A percentile compares a stretch with the other conserved stretches of the same genome.
Evolutionary conservation across 2,113 vertebrate species (phyloP).

Genomic region (Cephalopholis sonnerati): DNA sequence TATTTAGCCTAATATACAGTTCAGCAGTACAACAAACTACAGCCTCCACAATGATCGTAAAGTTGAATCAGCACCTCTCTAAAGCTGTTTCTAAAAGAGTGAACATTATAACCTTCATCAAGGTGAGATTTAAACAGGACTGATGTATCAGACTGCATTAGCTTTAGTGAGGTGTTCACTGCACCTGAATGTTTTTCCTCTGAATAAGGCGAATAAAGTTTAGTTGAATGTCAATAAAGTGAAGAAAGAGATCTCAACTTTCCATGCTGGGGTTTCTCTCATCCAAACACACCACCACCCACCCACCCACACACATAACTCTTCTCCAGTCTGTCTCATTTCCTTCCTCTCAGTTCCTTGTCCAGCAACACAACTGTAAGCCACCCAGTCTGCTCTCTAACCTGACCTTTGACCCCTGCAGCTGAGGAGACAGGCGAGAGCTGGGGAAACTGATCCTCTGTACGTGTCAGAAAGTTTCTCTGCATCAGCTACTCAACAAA

Average conservation of each 20-base stretch:
- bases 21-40: neutral
- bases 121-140: too few species aligned
- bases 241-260: neutral
- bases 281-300: slow-evolving; percentile 22
- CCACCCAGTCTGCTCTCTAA: slow-evolving; percentile 22
- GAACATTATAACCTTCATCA: neutral
- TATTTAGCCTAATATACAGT: neutral
- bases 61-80: neutral
- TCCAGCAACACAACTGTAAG: slow-evolving; percentile 4
- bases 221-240: neutral
- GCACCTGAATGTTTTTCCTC: slow-evolving; percentile 1
- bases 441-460: slow-evolving; percentile 33
- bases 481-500: slow-evolving; percentile 16
- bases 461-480: slow-evolving; percentile 29
- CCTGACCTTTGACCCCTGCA: slow-evolving; percentile 65
- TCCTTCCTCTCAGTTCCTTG: neutral
- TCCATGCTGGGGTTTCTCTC: slow-evolving; percentile 15
- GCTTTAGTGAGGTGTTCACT: neutral
- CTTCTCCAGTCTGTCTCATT: neutral
- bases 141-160: neutral
- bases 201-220: neutral
- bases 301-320: slow-evolving; percentile 9
- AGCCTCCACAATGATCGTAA: neutral
- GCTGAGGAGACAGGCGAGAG: slow-evolving; percentile 44
- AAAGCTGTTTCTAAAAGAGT: neutral